Evolutionary conservation across 2,113 vertebrate species (phyloP).

Genomic region (Shinisaurus crocodilurus): DNA sequence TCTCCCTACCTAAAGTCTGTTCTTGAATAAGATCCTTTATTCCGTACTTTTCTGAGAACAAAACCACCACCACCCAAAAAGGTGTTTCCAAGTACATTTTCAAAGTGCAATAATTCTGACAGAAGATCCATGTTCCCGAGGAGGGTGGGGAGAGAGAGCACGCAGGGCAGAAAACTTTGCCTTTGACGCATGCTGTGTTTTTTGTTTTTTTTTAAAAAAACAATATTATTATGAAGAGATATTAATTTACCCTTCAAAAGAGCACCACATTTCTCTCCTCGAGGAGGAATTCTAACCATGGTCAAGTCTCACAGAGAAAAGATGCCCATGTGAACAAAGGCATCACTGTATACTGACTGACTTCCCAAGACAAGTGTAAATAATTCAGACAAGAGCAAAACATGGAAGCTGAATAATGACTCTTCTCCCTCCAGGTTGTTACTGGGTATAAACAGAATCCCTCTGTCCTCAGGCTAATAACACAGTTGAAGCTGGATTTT

Average conservation of each 20-base stretch:
- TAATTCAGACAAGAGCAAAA: not conserved
- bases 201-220: not conserved
- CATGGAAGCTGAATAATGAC: not conserved
- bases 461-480: not conserved
- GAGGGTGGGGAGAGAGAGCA: not conserved
- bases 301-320: not conserved
- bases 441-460: not conserved
- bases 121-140: not conserved
- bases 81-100: slow-evolving; percentile 13
- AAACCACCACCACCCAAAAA: not conserved
- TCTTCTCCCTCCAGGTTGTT: not conserved
- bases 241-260: not conserved
- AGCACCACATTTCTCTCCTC: not conserved
- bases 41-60: not conserved
- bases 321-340: not conserved
- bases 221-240: not conserved
- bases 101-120: not conserved
- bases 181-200: not conserved
- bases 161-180: not conserved
- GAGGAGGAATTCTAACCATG: not conserved
- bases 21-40: not conserved
- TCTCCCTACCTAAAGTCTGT: not conserved
- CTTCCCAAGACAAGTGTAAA: not conserved
- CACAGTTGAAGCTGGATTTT: not conserved
- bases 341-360: not conserved